These are phyloP conservation scores for Apomyelois bistriatella DNA, from an alignment of 2,888 invertebrate species.

Conservation along the genomic window DNA sequence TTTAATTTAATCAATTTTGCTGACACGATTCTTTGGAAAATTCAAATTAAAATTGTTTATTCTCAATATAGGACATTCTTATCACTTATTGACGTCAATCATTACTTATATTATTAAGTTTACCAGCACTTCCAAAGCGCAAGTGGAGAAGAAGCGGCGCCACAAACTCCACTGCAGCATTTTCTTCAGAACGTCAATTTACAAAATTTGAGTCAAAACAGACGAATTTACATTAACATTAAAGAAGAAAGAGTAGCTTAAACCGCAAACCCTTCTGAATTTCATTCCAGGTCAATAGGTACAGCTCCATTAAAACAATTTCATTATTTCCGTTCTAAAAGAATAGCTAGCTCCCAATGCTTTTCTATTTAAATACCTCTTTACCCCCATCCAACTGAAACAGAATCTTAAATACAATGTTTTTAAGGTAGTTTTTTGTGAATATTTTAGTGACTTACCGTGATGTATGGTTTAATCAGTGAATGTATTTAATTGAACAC, in stretches of 20 bases:
- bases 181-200: no score
- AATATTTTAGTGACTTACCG: not conserved
- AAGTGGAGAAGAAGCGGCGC: no score
- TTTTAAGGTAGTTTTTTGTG: not conserved
- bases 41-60: no score
- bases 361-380: not conserved
- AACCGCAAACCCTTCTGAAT: not conserved
- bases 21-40: no score
- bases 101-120: no score
- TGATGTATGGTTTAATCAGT: conserved; percentile 6
- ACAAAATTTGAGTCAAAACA: no score
- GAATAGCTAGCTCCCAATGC: conserved; percentile 3
- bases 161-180: no score
- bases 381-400: not conserved
- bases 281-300: not conserved
- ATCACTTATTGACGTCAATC: no score
- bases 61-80: no score
- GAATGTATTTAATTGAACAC: conserved; percentile 3
- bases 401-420: not conserved
- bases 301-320: conserved; percentile 2
- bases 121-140: no score
- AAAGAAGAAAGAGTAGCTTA: not conserved
- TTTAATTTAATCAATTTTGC: no score
- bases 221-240: no score
- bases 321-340: conserved; percentile 5